Conservation (phyloP, 1,140 invertebrate species). For the Scaptomyza hsui region DNA sequence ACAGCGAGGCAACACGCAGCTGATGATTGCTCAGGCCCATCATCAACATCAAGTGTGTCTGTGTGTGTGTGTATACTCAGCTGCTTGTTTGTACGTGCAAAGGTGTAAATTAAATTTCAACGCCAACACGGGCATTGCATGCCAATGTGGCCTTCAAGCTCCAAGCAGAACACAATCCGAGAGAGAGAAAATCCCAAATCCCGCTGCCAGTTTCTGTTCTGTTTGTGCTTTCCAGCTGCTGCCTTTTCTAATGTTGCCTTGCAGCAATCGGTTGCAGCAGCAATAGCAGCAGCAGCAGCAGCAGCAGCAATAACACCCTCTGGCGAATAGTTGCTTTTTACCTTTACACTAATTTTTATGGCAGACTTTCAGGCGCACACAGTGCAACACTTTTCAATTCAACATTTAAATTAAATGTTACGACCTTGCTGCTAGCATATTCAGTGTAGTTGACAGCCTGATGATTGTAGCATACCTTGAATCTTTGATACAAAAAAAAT, state of each 20-base stretch:
- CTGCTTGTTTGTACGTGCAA: conserved; percentile 66
- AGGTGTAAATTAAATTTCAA: conserved; percentile 80
- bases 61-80: conserved; percentile 29
- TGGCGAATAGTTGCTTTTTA: not conserved
- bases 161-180: conserved; percentile 7
- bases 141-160: conserved; percentile 41
- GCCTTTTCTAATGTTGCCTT: conserved; percentile 26
- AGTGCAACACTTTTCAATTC: not conserved
- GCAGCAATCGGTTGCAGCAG: conserved; percentile 34
- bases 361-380: conserved; percentile 13
- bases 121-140: conserved; percentile 60
- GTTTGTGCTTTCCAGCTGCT: conserved; percentile 25
- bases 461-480: no score
- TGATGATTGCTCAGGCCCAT: conserved; percentile 65
- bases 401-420: conserved; percentile 31
- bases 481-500: no score
- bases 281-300: no score
- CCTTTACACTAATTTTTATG: conserved; percentile 26
- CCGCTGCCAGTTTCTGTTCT: conserved; percentile 11
- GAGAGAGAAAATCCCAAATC: not conserved
- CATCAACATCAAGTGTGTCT: conserved; percentile 23
- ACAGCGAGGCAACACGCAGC: conserved; percentile 6
- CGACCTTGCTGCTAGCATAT: conserved; percentile 1
- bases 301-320: not conserved
- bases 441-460: no score